Conservation (phyloP, 2,888 invertebrate species). For the Tribolium freemani region DNA sequence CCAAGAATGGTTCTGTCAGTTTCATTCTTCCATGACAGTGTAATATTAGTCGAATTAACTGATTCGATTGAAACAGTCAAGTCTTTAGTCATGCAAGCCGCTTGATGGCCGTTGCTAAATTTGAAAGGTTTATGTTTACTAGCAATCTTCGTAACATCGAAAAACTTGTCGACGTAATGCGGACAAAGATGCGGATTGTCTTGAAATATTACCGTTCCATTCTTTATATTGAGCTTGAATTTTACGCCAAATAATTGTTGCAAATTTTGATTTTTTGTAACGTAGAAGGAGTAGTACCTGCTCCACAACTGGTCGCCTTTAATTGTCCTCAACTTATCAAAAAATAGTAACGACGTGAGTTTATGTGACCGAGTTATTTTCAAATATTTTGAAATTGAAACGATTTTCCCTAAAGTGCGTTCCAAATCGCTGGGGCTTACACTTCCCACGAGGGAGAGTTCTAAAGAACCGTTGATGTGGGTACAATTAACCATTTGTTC, state of each 20-base stretch:
- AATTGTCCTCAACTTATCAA: background rate
- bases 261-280: background rate
- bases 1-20: background rate
- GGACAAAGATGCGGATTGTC: constrained; percentile 15
- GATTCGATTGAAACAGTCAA: background rate
- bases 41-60: constrained; percentile 2
- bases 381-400: background rate
- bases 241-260: background rate
- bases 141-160: background rate
- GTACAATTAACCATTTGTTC: constrained; percentile 4
- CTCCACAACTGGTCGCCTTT: constrained; percentile 2
- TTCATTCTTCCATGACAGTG: background rate
- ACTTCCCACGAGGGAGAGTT: background rate
- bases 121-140: background rate
- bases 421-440: background rate
- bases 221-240: background rate
- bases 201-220: constrained; percentile 2
- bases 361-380: background rate
- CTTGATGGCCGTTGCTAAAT: background rate
- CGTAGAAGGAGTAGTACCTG: background rate
- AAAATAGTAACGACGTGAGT: background rate
- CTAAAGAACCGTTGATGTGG: constrained; percentile 15
- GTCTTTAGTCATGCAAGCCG: background rate
- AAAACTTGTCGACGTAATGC: background rate
- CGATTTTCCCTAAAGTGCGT: background rate